Evolutionary conservation across 2,113 vertebrate genomes (phyloP).

Genomic region (Nothobranchius furzeri): DNA sequence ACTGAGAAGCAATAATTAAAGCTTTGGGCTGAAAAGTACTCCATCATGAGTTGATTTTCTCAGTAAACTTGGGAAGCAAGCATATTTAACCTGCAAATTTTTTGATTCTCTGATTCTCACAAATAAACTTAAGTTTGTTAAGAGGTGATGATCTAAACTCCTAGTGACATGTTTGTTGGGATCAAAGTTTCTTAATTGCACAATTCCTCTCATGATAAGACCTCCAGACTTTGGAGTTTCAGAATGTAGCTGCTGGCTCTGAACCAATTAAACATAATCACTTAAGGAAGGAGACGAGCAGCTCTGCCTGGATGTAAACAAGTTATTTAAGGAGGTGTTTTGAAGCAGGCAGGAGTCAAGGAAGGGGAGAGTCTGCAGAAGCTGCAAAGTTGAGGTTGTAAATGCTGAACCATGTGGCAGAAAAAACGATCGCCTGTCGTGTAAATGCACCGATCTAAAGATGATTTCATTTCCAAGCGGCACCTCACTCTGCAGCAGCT

Average conservation of each 20-base stretch:
- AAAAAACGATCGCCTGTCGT: conserved; percentile 27
- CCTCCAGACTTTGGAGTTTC: background rate
- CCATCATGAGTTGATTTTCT: too few species aligned
- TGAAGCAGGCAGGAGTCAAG: conserved; percentile 16
- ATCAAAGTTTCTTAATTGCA: background rate
- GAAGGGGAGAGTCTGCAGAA: background rate
- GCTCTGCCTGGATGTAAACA: conserved; percentile 40
- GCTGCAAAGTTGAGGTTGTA: background rate
- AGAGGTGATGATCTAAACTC: background rate
- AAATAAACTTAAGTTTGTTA: too few species aligned
- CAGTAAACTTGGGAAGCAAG: too few species aligned
- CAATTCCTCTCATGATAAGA: background rate
- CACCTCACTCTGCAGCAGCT: conserved; percentile 34
- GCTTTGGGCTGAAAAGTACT: too few species aligned
- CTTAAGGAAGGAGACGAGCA: conserved; percentile 37
- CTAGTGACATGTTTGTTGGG: background rate
- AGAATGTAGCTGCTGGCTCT: conserved; percentile 22
- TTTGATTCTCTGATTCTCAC: background rate
- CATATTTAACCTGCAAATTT: background rate
- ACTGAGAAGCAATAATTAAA: too few species aligned
- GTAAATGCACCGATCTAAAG: conserved; percentile 7
- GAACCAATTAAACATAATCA: conserved; percentile 41
- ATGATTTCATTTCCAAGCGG: conserved; percentile 50
- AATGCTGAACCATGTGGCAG: conserved; percentile 6
- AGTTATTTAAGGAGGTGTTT: conserved; percentile 32